Conservation (phyloP, 2,797 vertebrate genomes). For the Champsocephalus esox region DNA sequence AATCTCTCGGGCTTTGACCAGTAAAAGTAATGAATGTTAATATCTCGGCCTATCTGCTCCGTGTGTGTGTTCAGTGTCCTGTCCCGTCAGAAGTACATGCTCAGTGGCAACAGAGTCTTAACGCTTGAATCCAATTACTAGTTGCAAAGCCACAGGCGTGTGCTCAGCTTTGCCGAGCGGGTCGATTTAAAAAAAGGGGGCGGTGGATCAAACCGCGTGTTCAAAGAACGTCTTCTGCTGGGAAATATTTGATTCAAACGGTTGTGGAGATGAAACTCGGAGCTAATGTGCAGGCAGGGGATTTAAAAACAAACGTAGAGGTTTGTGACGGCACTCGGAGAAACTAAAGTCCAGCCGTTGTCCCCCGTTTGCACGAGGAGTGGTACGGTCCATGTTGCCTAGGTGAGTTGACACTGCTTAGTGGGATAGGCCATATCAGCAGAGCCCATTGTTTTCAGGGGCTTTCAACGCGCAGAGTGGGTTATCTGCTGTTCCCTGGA, state of each 20-base stretch:
- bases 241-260: rapidly evolving
- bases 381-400: conserved; percentile 79
- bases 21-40: too few relatives aligned
- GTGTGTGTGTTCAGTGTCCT: conserved; percentile 22
- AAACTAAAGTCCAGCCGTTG: background rate
- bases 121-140: conserved; percentile 82
- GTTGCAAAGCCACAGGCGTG: conserved; percentile 65
- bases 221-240: background rate
- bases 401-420: conserved; percentile 77
- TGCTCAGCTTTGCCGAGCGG: conserved; percentile 50
- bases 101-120: conserved; percentile 64
- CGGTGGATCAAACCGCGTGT: background rate
- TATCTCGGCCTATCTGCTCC: background rate
- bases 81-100: conserved; percentile 38
- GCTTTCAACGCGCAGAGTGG: conserved; percentile 54
- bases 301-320: background rate
- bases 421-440: conserved; percentile 74
- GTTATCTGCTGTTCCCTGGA: conserved; percentile 42
- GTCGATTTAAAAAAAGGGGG: conserved; percentile 18
- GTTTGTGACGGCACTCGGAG: rapidly evolving
- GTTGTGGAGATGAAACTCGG: rapidly evolving
- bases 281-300: rapidly evolving
- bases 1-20: too few relatives aligned
- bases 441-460: conserved; percentile 76
- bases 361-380: conserved; percentile 45